Percentiles rank a stretch among this genome's conserved stretches.
phyloP scores from a whole-genome alignment of 2,797 vertebrate genomes.

The Hydrolagus colliei region DNA sequence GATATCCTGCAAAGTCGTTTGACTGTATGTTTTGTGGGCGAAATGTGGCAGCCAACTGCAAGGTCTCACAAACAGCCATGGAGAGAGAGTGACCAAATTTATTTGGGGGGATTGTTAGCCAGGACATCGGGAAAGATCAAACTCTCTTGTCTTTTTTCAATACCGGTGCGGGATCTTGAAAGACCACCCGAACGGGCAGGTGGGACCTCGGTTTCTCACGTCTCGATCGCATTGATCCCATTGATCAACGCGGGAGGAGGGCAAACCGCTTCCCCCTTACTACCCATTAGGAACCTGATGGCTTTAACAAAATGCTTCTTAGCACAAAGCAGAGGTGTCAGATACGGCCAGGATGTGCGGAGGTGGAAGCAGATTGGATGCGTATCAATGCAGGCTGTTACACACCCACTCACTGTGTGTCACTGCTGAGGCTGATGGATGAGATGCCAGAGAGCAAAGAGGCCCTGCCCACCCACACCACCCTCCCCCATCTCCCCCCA shows the following conservation, averaged over 20 bases:
- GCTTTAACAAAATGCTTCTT: not conserved
- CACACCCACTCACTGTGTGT: not conserved
- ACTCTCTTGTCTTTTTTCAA: not conserved
- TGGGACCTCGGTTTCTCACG: not conserved
- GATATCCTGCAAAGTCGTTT: not conserved
- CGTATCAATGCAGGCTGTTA: not conserved
- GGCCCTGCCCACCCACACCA: no score
- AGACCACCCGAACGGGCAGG: not conserved
- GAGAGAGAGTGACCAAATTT: not conserved
- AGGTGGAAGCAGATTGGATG: not conserved
- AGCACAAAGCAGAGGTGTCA: not conserved
- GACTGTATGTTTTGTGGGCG: not conserved
- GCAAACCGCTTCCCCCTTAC: not conserved
- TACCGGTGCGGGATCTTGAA: not conserved
- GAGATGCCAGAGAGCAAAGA: no score
- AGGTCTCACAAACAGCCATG: not conserved
- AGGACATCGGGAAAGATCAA: not conserved
- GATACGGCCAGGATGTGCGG: not conserved
- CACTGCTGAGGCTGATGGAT: no score
- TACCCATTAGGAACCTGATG: not conserved
- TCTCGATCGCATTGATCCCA: not conserved
- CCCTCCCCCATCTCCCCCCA: no score
- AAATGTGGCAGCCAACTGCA: not conserved
- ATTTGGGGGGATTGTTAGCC: not conserved
- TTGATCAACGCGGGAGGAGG: not conserved